phyloP scores from a whole-genome alignment of 2,888 invertebrate genomes.

The Drosophila conformis region DNA sequence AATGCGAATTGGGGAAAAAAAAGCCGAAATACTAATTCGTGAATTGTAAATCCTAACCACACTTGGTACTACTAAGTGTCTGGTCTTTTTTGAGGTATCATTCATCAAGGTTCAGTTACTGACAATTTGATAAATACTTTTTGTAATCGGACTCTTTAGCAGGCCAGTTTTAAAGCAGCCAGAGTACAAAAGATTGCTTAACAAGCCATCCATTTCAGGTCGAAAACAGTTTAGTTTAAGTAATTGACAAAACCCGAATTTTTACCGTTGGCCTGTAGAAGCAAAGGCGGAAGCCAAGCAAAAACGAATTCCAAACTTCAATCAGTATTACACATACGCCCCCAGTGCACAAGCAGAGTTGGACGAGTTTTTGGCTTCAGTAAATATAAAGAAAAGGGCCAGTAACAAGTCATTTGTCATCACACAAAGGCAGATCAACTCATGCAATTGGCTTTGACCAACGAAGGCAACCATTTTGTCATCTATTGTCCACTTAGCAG shows the following conservation, averaged over 20 bases:
- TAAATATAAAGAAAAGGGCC: neutral
- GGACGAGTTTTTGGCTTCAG: slow-evolving; percentile 14
- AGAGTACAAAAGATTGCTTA: slow-evolving; percentile 4
- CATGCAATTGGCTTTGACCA: slow-evolving; percentile 16
- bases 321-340: slow-evolving; percentile 59
- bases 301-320: slow-evolving; percentile 14
- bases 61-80: neutral
- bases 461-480: slow-evolving; percentile 11
- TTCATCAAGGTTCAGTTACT: neutral
- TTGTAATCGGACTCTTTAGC: neutral
- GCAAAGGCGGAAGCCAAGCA: neutral
- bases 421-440: slow-evolving; percentile 26
- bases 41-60: neutral
- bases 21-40: neutral
- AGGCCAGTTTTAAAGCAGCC: neutral
- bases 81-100: neutral
- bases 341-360: slow-evolving; percentile 4
- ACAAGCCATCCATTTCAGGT: slow-evolving; percentile 27
- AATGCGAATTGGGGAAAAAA: neutral
- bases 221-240: slow-evolving; percentile 27
- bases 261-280: slow-evolving; percentile 23
- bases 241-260: slow-evolving; percentile 40
- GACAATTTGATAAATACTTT: neutral
- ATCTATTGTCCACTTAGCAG: slow-evolving; percentile 7
- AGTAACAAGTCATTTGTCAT: slow-evolving; percentile 43